Conservation (phyloP, 2,113 vertebrate genomes). For the Bambusicola thoracicus region DNA sequence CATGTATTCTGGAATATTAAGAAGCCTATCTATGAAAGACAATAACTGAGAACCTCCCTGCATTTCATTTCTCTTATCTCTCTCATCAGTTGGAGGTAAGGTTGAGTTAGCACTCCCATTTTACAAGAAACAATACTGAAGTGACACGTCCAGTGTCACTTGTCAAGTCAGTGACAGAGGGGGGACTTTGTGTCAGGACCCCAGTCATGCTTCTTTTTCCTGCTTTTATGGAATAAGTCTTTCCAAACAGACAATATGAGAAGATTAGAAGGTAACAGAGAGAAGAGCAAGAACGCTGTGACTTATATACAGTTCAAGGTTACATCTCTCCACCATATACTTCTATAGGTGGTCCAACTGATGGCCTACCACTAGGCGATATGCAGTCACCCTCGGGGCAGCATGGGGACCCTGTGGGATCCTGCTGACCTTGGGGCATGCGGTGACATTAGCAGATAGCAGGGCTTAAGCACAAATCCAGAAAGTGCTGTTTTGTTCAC, state of each 20-base stretch:
- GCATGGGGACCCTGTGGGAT: fast-evolving
- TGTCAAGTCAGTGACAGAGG: background rate
- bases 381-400: fast-evolving
- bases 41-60: background rate
- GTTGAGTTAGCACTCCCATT: background rate
- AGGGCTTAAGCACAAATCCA: background rate
- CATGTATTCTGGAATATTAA: background rate
- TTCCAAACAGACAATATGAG: background rate
- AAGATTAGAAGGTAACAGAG: background rate
- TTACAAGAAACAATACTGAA: background rate
- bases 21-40: background rate
- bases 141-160: background rate
- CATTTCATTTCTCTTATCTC: background rate
- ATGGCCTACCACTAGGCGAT: background rate
- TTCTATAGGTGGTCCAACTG: background rate
- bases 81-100: background rate
- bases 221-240: background rate
- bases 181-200: no score
- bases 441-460: background rate
- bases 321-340: background rate
- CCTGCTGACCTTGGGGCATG: background rate
- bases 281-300: background rate
- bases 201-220: background rate
- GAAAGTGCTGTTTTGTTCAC: background rate
- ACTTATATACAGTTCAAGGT: background rate